These are phyloP conservation scores for Hipparchia sbordonii DNA, from an alignment of 2,888 invertebrate species.

Conservation along the genomic window DNA sequence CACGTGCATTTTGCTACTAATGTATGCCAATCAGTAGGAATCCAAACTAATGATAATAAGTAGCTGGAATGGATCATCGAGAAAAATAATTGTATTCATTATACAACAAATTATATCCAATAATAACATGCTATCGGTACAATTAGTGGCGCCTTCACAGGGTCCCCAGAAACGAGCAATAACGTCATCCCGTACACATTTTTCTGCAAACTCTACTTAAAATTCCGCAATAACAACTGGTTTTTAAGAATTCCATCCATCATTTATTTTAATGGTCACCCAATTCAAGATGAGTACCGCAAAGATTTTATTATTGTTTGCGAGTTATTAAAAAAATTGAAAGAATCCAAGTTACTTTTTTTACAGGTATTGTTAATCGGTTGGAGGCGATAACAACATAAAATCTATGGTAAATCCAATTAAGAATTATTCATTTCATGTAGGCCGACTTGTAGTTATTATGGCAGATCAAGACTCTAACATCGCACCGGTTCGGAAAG, in stretches of 20 bases:
- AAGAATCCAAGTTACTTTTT: too few relatives aligned
- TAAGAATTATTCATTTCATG: too few relatives aligned
- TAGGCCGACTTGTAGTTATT: too few relatives aligned
- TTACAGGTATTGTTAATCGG: too few relatives aligned
- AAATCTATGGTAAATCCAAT: too few relatives aligned
- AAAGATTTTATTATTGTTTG: neutral
- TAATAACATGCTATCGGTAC: neutral
- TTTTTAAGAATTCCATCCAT: conserved; percentile 15
- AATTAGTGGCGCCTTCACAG: neutral
- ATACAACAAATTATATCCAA: neutral
- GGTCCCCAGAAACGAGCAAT: neutral
- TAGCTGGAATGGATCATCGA: neutral
- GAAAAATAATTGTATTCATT: neutral
- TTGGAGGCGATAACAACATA: too few relatives aligned
- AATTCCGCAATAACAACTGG: neutral
- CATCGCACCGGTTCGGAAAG: too few relatives aligned
- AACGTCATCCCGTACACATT: neutral
- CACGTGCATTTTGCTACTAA: neutral
- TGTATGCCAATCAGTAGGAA: neutral
- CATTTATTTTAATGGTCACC: conserved; percentile 13
- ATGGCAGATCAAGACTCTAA: too few relatives aligned
- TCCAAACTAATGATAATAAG: neutral
- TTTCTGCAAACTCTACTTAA: conserved; percentile 9
- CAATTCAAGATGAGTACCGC: neutral
- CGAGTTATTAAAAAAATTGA: too few relatives aligned